Evolutionary conservation across 1,140 invertebrate species (phyloP), one percentile per base, ranked within the genome.

Genomic region (Eciton burchellii): DNA sequence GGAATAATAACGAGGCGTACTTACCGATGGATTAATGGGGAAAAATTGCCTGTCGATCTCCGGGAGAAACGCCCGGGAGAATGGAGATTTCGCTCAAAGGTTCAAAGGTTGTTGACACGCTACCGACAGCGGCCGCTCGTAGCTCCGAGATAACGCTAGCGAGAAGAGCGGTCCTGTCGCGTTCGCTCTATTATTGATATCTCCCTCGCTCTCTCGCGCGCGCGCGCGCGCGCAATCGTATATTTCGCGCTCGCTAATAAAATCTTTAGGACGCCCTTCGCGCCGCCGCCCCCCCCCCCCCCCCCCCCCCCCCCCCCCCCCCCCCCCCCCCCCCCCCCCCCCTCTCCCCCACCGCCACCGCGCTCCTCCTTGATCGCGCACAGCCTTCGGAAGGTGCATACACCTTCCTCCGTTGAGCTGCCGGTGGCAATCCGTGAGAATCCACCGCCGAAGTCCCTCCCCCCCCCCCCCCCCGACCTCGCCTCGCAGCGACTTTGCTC

Each of bases 31-130:
- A 70, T 81, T 81, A 81, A 81, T 84, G 62, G 54, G 63, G 66
- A 81, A 84, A 82, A 84, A 86, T 86, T 86, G 76, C 83, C 83
- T 86, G 83, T 86, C 84, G 84, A 82, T 81, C 54, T 74, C 49
- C 19, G n/a, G 29, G 43, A 73, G 56, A 57, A 73, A 73, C 21
- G 49, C 16, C 81, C 57, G 35, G 49, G 62, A 66, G 79, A 74
- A 76, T 54, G 63, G 29, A 76, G 49, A 85, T 82, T 74, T 63
- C 35, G 76, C 29, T n/a, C n/a, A n/a, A 66, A 49, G 47, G 45
- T 73, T 85, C 74, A 57, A 71, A 73, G 21, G 49, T 19, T 47
- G 57, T 73, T 84, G 72, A 82, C 35, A 35, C 62, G 26, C 1
- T 56, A n/a, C 12, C 1, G 54, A 19, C 16, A 19, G n/a, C n/a